phyloP scores from a whole-genome alignment of 2,888 invertebrate genomes.

The Acanthosepion lycidas region DNA sequence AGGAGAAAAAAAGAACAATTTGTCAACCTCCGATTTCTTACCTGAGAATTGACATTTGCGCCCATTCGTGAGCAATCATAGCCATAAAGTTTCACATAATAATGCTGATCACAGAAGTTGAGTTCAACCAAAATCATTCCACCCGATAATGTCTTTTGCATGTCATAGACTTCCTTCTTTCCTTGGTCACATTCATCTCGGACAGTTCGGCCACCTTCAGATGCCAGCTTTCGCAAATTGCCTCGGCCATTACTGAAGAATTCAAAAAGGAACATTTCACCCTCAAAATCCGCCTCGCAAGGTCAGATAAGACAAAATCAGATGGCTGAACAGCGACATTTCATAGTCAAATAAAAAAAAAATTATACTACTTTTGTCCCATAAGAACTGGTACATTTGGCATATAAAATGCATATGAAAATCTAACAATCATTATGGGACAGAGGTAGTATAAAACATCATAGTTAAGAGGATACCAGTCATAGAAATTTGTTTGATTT shows the following conservation, averaged over 20 bases:
- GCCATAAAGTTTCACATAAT: constrained; percentile 81
- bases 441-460: too few species aligned
- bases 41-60: constrained; percentile 68
- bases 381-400: too few species aligned
- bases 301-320: too few species aligned
- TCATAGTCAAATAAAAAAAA: too few species aligned
- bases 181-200: constrained; percentile 39
- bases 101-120: constrained; percentile 82
- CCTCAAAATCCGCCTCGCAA: too few species aligned
- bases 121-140: constrained; percentile 83
- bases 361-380: too few species aligned
- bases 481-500: too few species aligned
- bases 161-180: constrained; percentile 71
- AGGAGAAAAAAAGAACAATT: too few species aligned
- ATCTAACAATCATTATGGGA: too few species aligned
- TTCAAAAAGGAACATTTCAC: background rate
- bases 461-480: too few species aligned
- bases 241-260: background rate
- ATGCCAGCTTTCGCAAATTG: background rate
- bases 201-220: background rate
- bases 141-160: constrained; percentile 82
- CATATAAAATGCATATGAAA: too few species aligned
- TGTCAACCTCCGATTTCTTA: constrained; percentile 48
- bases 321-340: too few species aligned
- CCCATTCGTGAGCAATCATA: constrained; percentile 79